These are phyloP conservation scores for silkworm (Bombyx mori) DNA, from an alignment of 1,140 invertebrate species.

Conservation along the genomic window ASM3026992v2 NC_085118.1:1561501-1562000, in stretches of 20 bases:
- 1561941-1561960: constrained; percentile 82
- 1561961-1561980: constrained; percentile 89
- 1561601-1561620: constrained; percentile 86
- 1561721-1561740: too few species aligned
- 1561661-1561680: constrained; percentile 92
- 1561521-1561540: too few species aligned
- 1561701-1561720: neutral
- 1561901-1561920: constrained; percentile 85
- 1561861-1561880: too few species aligned
- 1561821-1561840: too few species aligned
- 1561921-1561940: constrained; percentile 86
- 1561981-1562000: constrained; percentile 81
- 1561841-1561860: too few species aligned
- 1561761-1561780: too few species aligned
- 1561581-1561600: constrained; percentile 91
- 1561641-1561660: constrained; percentile 89
- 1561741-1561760: too few species aligned
- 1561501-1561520: too few species aligned
- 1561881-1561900: constrained; percentile 73
- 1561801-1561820: too few species aligned
- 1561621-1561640: constrained; percentile 90
- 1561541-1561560: constrained; percentile 73
- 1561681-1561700: constrained; percentile 82
- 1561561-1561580: constrained; percentile 80
- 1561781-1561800: too few species aligned